phyloP scores from a whole-genome alignment of 2,113 vertebrate genomes.

The Mus spicilegus region DNA sequence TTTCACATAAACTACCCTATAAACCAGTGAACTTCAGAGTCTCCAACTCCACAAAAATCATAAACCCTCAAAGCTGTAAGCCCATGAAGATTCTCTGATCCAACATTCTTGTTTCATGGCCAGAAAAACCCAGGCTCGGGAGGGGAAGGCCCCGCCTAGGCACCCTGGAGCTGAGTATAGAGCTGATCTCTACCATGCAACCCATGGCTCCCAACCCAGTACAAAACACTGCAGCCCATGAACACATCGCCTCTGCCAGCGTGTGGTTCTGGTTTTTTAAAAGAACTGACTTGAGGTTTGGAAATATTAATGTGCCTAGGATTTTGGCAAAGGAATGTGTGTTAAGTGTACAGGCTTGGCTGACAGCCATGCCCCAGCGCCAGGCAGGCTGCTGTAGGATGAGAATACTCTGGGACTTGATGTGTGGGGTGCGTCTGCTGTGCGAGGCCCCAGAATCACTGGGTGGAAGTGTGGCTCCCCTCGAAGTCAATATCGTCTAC shows the following conservation, averaged over 20 bases:
- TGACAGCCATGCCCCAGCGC: conserved; percentile 15
- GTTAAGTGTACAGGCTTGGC: conserved; percentile 63
- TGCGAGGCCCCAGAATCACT: neutral
- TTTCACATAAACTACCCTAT: conserved; percentile 75
- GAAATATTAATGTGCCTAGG: conserved; percentile 57
- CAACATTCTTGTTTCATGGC: neutral
- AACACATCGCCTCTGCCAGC: neutral
- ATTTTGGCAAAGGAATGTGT: conserved; percentile 59
- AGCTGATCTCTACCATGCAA: neutral
- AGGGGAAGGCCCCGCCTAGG: neutral
- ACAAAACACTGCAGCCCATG: neutral
- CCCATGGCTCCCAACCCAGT: neutral
- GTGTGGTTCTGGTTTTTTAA: conserved; percentile 72
- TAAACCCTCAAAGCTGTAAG: conserved; percentile 33
- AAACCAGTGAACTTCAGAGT: conserved; percentile 65
- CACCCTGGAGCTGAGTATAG: neutral
- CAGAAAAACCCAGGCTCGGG: neutral
- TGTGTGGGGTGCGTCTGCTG: neutral
- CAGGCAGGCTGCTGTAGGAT: conserved; percentile 54
- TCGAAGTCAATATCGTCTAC: neutral
- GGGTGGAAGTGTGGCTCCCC: fast-evolving
- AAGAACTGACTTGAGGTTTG: conserved; percentile 69
- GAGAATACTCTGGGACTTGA: neutral
- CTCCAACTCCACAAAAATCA: conserved; percentile 18
- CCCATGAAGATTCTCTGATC: neutral